These are phyloP conservation scores for Acromyrmex heyeri DNA, from an alignment of 1,140 invertebrate genomes.

Conservation along the genomic window DNA sequence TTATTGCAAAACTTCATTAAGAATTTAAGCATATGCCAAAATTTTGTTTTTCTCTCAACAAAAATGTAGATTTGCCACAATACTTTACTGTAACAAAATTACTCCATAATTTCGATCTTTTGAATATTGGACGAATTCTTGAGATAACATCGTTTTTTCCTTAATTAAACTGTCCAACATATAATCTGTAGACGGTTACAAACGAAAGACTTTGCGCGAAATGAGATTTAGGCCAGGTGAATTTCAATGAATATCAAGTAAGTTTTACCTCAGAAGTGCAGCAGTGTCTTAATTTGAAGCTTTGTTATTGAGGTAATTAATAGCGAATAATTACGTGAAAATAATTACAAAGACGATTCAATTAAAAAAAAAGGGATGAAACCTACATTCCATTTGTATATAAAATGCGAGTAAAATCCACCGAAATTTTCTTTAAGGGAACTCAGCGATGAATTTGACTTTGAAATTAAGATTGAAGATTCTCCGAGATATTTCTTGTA, in stretches of 20 bases:
- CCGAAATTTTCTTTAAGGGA: background rate
- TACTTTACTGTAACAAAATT: background rate
- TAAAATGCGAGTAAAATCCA: background rate
- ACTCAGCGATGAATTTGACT: background rate
- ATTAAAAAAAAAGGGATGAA: background rate
- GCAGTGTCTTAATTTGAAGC: background rate
- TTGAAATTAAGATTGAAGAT: constrained; percentile 10
- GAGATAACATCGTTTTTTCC: background rate
- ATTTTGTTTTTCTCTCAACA: background rate
- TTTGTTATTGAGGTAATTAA: background rate
- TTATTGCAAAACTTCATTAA: background rate
- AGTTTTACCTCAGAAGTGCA: background rate
- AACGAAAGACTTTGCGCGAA: background rate
- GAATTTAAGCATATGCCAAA: background rate
- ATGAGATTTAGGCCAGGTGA: background rate
- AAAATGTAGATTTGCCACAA: background rate
- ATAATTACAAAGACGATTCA: background rate
- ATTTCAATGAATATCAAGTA: constrained; percentile 17
- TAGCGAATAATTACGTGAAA: background rate
- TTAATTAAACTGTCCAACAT: constrained; percentile 18
- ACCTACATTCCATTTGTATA: background rate
- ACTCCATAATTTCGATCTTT: background rate
- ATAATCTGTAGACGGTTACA: background rate
- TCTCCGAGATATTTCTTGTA: background rate
- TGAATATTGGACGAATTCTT: background rate